phyloP scores from a whole-genome alignment of 2,113 vertebrate genomes.

The Mastomys natalensis region DNA sequence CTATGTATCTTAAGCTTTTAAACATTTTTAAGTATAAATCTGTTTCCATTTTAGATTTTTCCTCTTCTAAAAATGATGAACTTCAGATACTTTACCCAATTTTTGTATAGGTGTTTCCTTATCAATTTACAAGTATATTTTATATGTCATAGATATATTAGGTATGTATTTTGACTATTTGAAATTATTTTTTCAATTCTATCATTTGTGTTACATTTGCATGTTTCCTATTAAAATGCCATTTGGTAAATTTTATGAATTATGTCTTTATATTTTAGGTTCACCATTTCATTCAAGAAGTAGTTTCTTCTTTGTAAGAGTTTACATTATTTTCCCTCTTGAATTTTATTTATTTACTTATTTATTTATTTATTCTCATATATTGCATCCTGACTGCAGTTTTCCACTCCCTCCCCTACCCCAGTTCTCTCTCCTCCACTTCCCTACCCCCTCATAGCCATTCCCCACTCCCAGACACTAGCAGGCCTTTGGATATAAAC shows the following conservation, averaged over 20 bases:
- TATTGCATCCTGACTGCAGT: neutral
- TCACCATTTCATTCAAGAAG: neutral
- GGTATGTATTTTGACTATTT: neutral
- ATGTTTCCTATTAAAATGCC: neutral
- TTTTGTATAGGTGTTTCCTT: neutral
- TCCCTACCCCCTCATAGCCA: too few relatives aligned
- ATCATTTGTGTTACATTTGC: slow-evolving; percentile 29
- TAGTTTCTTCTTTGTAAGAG: neutral
- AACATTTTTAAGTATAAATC: slow-evolving; percentile 4
- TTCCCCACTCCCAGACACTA: too few relatives aligned
- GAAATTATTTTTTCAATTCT: slow-evolving; percentile 42
- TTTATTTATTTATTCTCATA: neutral
- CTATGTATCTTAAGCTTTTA: neutral
- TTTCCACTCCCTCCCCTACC: neutral
- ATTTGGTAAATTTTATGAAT: neutral
- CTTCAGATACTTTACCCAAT: neutral
- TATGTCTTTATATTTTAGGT: neutral
- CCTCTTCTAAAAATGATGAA: neutral
- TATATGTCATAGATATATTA: neutral
- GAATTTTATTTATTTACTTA: too few relatives aligned
- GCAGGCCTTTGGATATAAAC: neutral
- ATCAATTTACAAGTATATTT: neutral
- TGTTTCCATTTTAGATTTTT: slow-evolving; percentile 19
- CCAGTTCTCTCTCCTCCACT: neutral
- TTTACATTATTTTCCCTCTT: neutral